A percentile compares a stretch with the other conserved stretches of the same genome.
Conservation (phyloP, 1,140 invertebrate species). For the Campoletis sonorensis region DNA sequence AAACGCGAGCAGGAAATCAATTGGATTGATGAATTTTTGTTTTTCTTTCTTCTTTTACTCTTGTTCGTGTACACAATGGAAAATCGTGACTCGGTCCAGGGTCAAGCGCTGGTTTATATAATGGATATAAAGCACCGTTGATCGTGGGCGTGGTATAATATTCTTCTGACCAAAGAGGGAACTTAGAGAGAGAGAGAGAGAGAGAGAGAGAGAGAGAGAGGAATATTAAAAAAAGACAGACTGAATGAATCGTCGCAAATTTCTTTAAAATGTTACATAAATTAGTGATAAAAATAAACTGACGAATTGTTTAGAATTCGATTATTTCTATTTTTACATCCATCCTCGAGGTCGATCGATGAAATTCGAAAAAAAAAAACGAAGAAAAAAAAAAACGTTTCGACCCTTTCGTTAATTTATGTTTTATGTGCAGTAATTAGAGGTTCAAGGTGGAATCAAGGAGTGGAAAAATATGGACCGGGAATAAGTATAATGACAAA, state of each 20-base stretch:
- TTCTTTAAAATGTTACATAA: not conserved
- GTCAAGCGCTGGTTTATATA: slow-evolving; percentile 23
- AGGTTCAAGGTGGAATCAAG: not conserved
- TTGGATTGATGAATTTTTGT: slow-evolving; percentile 16
- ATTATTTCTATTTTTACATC: not conserved
- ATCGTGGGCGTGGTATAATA: slow-evolving; percentile 34
- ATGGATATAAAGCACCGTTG: slow-evolving; percentile 1
- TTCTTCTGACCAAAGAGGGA: not conserved
- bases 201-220: not conserved
- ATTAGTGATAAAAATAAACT: not conserved
- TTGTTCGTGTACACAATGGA: not conserved
- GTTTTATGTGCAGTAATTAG: not conserved
- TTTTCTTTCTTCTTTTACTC: not conserved
- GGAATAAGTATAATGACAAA: not conserved
- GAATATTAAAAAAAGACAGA: not conserved
- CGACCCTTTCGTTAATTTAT: not conserved
- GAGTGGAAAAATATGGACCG: slow-evolving; percentile 8
- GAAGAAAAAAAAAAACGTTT: not conserved
- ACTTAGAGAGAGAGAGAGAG: not conserved
- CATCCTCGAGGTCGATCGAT: not conserved
- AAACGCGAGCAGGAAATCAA: not conserved
- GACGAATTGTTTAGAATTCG: too few relatives aligned
- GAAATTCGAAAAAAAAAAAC: too few relatives aligned
- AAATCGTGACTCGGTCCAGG: slow-evolving; percentile 37
- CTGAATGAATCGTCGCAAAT: slow-evolving; percentile 30